Evolutionary conservation across 2,113 vertebrate species (phyloP).

Genomic region (Leptodactylus fuscus): DNA sequence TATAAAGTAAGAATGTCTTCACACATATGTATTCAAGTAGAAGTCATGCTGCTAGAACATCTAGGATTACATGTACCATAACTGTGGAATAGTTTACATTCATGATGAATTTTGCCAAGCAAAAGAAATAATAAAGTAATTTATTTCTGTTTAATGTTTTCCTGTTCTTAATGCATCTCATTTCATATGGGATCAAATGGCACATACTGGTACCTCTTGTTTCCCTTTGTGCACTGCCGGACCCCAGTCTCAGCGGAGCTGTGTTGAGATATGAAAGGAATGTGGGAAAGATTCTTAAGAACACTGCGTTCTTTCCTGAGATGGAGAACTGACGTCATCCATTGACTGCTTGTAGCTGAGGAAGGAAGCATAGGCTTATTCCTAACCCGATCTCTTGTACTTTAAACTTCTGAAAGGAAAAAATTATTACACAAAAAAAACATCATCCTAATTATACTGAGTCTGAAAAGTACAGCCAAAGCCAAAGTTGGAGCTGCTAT

Average conservation of each 20-base stretch:
- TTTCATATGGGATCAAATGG: not conserved
- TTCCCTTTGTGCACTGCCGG: slow-evolving; percentile 19
- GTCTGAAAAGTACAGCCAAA: not conserved
- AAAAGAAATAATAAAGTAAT: not conserved
- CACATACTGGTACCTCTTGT: slow-evolving; percentile 18
- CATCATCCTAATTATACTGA: slow-evolving; percentile 5
- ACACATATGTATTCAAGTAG: not conserved
- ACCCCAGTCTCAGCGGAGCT: slow-evolving; percentile 22
- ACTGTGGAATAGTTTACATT: not conserved
- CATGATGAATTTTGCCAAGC: not conserved
- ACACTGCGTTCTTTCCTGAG: slow-evolving; percentile 56
- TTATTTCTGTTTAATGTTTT: no score
- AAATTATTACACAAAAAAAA: not conserved
- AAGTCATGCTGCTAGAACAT: not conserved
- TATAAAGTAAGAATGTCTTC: no score
- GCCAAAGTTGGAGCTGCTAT: not conserved
- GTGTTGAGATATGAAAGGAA: slow-evolving; percentile 52
- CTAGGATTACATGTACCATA: no score
- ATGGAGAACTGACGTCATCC: slow-evolving; percentile 51
- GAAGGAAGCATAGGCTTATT: slow-evolving; percentile 43
- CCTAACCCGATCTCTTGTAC: not conserved
- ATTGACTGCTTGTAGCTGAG: slow-evolving; percentile 35
- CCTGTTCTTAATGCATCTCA: not conserved
- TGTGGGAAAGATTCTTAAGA: slow-evolving; percentile 54
- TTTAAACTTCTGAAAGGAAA: not conserved